phyloP scores from a whole-genome alignment of 37 sponge, comb jelly and placozoan species.

The Chondrilla cf. caribensis region DNA sequence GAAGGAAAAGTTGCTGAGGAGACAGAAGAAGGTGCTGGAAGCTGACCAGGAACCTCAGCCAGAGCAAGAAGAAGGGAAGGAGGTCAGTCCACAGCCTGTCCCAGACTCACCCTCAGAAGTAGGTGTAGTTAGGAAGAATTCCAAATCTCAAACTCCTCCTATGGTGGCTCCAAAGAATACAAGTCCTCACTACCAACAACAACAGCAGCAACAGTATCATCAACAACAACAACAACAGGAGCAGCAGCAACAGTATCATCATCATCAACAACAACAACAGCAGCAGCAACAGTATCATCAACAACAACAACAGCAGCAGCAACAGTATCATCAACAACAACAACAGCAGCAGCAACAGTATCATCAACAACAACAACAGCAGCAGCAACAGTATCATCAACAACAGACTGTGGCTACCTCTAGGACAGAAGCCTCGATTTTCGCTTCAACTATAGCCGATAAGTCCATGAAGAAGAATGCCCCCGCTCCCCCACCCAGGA shows the following conservation, averaged over 20 bases:
- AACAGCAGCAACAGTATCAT: too few species aligned
- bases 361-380: too few species aligned
- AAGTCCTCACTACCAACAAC: background rate
- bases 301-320: background rate
- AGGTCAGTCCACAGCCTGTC: background rate
- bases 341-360: too few species aligned
- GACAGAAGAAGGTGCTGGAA: slow-evolving; percentile 59
- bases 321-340: too few species aligned
- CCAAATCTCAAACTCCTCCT: slow-evolving; percentile 18
- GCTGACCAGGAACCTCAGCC: slow-evolving; percentile 21
- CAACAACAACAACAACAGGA: too few species aligned
- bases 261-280: too few species aligned
- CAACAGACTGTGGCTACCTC: background rate
- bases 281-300: too few species aligned
- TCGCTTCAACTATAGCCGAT: background rate
- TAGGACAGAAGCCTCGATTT: slow-evolving; percentile 12
- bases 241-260: too few species aligned
- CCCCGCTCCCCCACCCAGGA: slow-evolving; percentile 7
- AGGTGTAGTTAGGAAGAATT: background rate
- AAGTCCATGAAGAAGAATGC: slow-evolving; percentile 1
- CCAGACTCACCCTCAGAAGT: background rate
- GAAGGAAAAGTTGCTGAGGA: slow-evolving; percentile 44
- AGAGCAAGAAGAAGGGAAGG: background rate
- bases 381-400: too few species aligned
- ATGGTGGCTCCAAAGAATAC: background rate